phyloP scores from a whole-genome alignment of 1,140 invertebrate genomes.

The Drosophila parabipectinata region DNA sequence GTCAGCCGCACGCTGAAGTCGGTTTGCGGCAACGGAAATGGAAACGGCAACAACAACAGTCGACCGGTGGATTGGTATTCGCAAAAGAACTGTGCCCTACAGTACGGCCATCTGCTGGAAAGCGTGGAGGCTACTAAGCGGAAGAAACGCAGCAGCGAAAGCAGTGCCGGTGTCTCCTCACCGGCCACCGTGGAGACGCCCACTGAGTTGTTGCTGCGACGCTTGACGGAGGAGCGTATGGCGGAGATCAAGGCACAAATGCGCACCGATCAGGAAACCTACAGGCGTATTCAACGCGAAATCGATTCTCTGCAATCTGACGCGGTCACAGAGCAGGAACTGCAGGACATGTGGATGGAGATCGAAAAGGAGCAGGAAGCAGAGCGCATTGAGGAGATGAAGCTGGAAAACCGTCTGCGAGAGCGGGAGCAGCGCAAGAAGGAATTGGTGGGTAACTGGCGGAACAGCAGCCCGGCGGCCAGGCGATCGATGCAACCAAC shows the following conservation, averaged over 20 bases:
- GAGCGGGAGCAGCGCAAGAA: constrained; percentile 88
- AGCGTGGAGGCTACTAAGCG: constrained; percentile 94
- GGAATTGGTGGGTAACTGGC: constrained; percentile 86
- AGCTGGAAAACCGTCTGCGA: constrained; percentile 88
- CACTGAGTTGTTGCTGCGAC: constrained; percentile 91
- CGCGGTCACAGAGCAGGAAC: constrained; percentile 87
- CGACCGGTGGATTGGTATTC: constrained; percentile 93
- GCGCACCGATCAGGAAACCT: constrained; percentile 88
- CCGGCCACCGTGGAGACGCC: constrained; percentile 86
- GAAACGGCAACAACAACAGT: constrained; percentile 84
- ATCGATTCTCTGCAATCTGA: constrained; percentile 85
- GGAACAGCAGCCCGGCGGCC: constrained; percentile 67
- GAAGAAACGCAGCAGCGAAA: constrained; percentile 89
- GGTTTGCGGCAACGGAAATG: constrained; percentile 87
- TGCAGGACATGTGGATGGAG: constrained; percentile 89
- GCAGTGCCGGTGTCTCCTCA: constrained; percentile 79
- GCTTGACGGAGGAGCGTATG: constrained; percentile 91
- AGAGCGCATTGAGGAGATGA: constrained; percentile 87
- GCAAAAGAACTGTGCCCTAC: constrained; percentile 95
- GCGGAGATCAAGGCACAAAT: constrained; percentile 90
- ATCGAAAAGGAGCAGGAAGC: constrained; percentile 90
- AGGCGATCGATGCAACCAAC: constrained; percentile 41
- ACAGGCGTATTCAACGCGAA: constrained; percentile 88
- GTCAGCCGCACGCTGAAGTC: constrained; percentile 91
- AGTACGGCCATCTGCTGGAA: constrained; percentile 93